Percentiles rank a stretch among this genome's conserved stretches.
Evolutionary conservation across 2,888 invertebrate genomes (phyloP).

Genomic region (Sepioteuthis lessoniana): DNA sequence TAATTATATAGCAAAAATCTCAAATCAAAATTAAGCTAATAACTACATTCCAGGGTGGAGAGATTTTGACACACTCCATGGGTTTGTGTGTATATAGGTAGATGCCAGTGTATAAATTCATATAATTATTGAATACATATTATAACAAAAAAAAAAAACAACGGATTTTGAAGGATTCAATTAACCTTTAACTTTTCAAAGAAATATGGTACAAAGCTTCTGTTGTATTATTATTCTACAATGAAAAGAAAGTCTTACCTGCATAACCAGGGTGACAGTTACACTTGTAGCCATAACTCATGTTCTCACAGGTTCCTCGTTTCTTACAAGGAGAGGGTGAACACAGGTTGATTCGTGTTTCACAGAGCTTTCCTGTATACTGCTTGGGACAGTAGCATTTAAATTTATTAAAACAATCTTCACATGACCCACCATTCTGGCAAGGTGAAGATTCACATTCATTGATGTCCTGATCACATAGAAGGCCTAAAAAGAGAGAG

Average conservation of each 20-base stretch:
- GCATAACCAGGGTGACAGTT: slow-evolving; percentile 38
- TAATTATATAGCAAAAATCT: too few species aligned
- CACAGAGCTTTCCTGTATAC: slow-evolving; percentile 54
- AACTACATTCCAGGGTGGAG: too few species aligned
- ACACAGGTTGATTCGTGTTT: neutral
- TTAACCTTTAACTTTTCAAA: too few species aligned
- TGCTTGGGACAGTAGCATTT: slow-evolving; percentile 58
- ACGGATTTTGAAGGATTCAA: neutral
- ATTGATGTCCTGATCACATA: slow-evolving; percentile 59
- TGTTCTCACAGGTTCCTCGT: neutral
- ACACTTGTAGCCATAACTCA: neutral
- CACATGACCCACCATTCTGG: slow-evolving; percentile 59
- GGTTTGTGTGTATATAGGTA: neutral
- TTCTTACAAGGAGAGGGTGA: neutral
- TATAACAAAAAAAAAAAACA: neutral
- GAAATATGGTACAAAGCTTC: too few species aligned
- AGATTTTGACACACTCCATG: too few species aligned
- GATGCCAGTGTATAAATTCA: neutral
- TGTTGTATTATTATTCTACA: neutral
- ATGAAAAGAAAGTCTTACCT: slow-evolving; percentile 36
- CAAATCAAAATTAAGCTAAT: too few species aligned
- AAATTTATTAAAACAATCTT: slow-evolving; percentile 58
- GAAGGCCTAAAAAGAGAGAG: neutral
- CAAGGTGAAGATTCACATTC: slow-evolving; percentile 63
- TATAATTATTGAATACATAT: neutral